These are phyloP conservation scores for Gadus macrocephalus DNA, from an alignment of 2,113 vertebrate species.

Conservation along the genomic window DNA sequence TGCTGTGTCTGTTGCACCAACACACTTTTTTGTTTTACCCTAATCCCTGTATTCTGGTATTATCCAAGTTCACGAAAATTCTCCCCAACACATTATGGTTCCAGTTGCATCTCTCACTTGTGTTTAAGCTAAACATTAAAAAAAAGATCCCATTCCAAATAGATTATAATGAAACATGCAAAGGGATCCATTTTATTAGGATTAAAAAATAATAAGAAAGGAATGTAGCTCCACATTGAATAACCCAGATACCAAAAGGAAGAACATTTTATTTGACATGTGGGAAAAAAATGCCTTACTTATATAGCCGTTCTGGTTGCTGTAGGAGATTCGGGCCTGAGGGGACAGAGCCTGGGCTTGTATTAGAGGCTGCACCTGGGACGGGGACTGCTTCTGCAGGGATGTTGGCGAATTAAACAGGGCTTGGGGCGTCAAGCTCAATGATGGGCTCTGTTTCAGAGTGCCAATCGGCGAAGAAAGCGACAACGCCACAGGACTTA, in stretches of 20 bases:
- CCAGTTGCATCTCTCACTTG: too few relatives aligned
- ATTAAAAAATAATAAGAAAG: background rate
- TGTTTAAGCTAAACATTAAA: too few relatives aligned
- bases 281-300: conserved; percentile 42
- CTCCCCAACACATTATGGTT: too few relatives aligned
- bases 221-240: background rate
- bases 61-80: too few relatives aligned
- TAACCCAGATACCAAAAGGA: background rate
- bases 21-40: too few relatives aligned
- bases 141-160: too few relatives aligned
- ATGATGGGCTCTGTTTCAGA: conserved; percentile 34
- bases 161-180: too few relatives aligned
- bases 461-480: conserved; percentile 34
- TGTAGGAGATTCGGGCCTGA: conserved; percentile 43
- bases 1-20: too few relatives aligned
- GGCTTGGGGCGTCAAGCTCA: conserved; percentile 49
- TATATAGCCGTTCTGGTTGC: conserved; percentile 53
- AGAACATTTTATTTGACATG: background rate
- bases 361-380: conserved; percentile 7
- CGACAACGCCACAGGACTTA: conserved; percentile 27
- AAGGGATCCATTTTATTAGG: too few relatives aligned
- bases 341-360: conserved; percentile 19
- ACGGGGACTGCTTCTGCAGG: conserved; percentile 31
- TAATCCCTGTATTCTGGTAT: too few relatives aligned
- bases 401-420: conserved; percentile 46